Percentiles rank a stretch among this genome's conserved stretches.
These are phyloP conservation scores for Sporophila hypoxantha DNA, from an alignment of 2,113 vertebrate genomes.

Conservation along the genomic window DNA sequence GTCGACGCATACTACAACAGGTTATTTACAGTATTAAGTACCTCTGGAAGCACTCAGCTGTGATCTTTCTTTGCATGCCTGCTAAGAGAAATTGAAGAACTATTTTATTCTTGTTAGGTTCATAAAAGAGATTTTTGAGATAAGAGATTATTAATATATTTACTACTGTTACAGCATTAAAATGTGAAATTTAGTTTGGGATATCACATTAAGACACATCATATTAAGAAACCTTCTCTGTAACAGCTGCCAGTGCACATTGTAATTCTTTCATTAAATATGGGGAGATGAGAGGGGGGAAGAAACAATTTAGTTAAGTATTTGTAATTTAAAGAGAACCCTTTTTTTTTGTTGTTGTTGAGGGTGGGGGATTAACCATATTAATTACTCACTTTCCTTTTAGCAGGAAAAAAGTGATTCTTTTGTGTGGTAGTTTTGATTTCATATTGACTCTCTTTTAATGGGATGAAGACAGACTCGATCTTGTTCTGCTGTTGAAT, in stretches of 20 bases:
- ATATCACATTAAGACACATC: background rate
- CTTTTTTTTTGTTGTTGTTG: background rate
- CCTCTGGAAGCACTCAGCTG: background rate
- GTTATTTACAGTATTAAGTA: background rate
- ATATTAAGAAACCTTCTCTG: background rate
- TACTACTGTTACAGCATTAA: background rate
- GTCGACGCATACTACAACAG: background rate
- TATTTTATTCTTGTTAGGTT: background rate
- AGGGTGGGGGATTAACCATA: background rate
- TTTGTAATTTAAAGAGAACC: background rate
- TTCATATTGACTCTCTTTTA: background rate
- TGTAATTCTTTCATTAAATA: background rate
- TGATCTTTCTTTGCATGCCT: background rate
- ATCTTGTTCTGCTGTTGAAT: background rate
- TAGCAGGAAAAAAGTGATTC: background rate
- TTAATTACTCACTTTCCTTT: background rate
- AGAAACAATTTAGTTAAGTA: background rate
- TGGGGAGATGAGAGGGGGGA: fast-evolving
- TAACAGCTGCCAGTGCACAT: background rate
- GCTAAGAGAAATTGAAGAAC: background rate
- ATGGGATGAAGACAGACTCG: background rate
- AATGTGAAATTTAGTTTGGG: background rate
- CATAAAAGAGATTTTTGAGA: background rate
- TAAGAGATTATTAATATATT: background rate
- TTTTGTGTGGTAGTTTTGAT: background rate